phyloP scores from a whole-genome alignment of 2,888 invertebrate species.

The Drosophila hawaiiensis region DNA sequence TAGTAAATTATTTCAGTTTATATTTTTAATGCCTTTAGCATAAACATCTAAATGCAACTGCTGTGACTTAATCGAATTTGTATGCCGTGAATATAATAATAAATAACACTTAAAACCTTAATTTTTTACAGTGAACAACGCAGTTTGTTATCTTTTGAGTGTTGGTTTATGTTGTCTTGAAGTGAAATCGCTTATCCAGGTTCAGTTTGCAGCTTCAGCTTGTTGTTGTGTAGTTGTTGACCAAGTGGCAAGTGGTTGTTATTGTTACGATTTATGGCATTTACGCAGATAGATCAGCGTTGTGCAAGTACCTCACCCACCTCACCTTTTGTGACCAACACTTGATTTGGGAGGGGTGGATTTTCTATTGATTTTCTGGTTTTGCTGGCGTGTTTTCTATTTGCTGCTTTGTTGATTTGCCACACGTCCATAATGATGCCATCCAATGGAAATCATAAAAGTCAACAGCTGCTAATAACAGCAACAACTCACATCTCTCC shows the following conservation, averaged over 20 bases:
- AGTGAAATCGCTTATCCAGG: conserved; percentile 72
- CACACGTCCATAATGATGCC: conserved; percentile 72
- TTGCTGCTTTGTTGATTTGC: conserved; percentile 63
- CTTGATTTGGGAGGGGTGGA: conserved; percentile 35
- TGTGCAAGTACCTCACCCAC: conserved; percentile 21
- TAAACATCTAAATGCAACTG: background rate
- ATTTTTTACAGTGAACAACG: conserved; percentile 2
- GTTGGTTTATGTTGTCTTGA: conserved; percentile 28
- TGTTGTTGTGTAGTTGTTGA: conserved; percentile 15
- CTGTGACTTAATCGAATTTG: background rate
- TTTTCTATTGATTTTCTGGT: conserved; percentile 75
- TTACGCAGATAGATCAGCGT: conserved; percentile 74
- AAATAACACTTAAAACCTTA: background rate
- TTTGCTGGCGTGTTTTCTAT: conserved; percentile 65
- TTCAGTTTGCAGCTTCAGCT: conserved; percentile 28
- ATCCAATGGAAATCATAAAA: conserved; percentile 80
- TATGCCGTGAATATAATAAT: background rate
- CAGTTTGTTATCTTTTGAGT: conserved; percentile 1
- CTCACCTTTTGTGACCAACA: background rate
- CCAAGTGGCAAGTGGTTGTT: conserved; percentile 59
- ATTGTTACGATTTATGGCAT: conserved; percentile 79
- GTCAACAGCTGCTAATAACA: conserved; percentile 61
- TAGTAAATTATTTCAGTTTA: background rate
- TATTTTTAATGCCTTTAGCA: background rate
- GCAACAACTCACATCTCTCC: conserved; percentile 22